Base-by-base conservation (phyloP, 2,888 invertebrate genomes). In the Rhamnusium bicolor region DNA sequence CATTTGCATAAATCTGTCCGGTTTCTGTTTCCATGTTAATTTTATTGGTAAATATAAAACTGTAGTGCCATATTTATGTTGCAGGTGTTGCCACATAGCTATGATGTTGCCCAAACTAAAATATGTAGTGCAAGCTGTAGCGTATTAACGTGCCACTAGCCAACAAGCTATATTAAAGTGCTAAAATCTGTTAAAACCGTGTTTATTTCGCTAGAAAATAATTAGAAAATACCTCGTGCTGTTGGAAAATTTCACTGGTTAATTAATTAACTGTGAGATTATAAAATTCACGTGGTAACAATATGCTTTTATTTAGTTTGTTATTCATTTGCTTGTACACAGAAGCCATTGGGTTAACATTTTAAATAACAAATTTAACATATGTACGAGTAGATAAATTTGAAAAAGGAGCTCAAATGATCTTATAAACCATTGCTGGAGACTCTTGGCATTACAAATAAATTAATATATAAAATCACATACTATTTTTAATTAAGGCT, bases 101-200 rank as follows among this genome's bases (percentile, higher is more conserved):
- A 19, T 18, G 51, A 19, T 51, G 19, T 2, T 51, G 12, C 51
- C 4, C n/a, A 18, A 51, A 19, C 18, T 19, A 51, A 51, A 51
- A 51, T 51, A 51, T 19, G 51, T 51, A 51, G 51, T 51, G 19
- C 51, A 51, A 19, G 18, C 51, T 51, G 51, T 51, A 51, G 18
- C 51, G 12, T 5, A 51, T 51, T 51, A 51, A 19, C 51, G 18
- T 40, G n/a, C 40, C 1, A 40, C 51, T 51, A 51, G 18, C 18
- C 19, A 19, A 19, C 51, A 19, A 51, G 51, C 40, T 40, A 18
- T 51, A 51, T 10, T 51, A 51, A 51, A 51, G 51, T 19, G 51
- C 19, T 51, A 19, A 51, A 51, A 51, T 51, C 18, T 51, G 51
- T 51, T 51, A 19, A 19, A 51, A 51, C 19, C 8, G 19, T 18